These are phyloP conservation scores for Platichthys flesus DNA, from an alignment of 2,113 vertebrate species.

Conservation along the genomic window DNA sequence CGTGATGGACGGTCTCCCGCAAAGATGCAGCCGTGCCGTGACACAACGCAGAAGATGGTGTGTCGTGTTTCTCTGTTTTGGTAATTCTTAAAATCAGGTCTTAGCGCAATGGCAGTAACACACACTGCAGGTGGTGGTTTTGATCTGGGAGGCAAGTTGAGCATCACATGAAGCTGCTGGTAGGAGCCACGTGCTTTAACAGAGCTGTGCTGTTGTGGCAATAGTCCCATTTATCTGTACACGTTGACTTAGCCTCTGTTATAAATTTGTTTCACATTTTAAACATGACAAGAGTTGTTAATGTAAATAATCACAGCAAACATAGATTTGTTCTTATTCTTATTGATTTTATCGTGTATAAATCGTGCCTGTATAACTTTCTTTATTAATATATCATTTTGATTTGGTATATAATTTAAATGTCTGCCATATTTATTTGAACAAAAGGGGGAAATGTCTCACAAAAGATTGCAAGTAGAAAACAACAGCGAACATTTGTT, in stretches of 20 bases:
- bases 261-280: slow-evolving; percentile 6
- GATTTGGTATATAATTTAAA: background rate
- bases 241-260: background rate
- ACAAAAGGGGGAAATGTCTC: background rate
- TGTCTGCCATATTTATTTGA: background rate
- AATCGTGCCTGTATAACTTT: background rate
- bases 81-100: background rate
- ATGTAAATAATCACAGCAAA: slow-evolving; percentile 11
- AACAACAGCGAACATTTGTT: background rate
- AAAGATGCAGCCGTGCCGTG: background rate
- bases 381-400: background rate
- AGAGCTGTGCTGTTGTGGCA: background rate
- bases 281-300: background rate
- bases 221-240: background rate
- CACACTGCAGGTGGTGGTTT: background rate
- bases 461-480: background rate
- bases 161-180: background rate
- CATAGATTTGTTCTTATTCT: background rate
- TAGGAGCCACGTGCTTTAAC: background rate
- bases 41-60: background rate
- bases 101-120: background rate
- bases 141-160: background rate
- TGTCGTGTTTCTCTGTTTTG: background rate
- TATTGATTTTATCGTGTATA: slow-evolving; percentile 1
- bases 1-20: background rate